Evolutionary conservation across 2,797 vertebrate species (phyloP).

Genomic region (Cyprinodon diabolis): DNA sequence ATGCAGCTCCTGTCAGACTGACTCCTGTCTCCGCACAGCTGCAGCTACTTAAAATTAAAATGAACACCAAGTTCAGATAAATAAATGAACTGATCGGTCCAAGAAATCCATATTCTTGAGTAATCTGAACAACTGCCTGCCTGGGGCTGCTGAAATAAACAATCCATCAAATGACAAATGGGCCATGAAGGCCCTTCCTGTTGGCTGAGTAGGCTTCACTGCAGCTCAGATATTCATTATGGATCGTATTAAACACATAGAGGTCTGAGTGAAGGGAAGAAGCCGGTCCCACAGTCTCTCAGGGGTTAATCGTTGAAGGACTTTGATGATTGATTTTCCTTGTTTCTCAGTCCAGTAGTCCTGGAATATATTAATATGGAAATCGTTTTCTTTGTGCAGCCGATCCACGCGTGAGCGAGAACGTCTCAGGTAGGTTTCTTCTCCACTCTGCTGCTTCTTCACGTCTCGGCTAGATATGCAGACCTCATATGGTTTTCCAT

Average conservation of each 20-base stretch:
- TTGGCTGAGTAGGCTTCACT: background rate
- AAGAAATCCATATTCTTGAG: background rate
- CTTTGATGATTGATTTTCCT: background rate
- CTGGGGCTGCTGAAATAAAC: background rate
- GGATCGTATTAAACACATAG: background rate
- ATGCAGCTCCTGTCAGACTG: background rate
- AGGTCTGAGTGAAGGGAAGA: background rate
- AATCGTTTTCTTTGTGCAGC: constrained; percentile 70
- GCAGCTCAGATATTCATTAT: background rate
- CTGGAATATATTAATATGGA: background rate
- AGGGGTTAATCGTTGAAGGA: background rate
- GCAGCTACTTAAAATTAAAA: background rate
- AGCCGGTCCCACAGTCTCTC: too few relatives aligned
- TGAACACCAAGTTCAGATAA: background rate
- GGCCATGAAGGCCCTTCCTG: background rate
- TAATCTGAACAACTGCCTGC: background rate
- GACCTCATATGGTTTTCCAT: background rate
- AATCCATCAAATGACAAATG: constrained; percentile 1
- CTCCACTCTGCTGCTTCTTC: background rate
- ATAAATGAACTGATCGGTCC: background rate
- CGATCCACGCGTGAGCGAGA: constrained; percentile 92
- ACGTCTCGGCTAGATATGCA: background rate
- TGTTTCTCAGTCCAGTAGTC: background rate
- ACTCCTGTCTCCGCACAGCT: background rate
- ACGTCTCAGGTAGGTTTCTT: constrained; percentile 85